phyloP scores from a whole-genome alignment of 1,140 invertebrate species.

The Hyles vespertilio region DNA sequence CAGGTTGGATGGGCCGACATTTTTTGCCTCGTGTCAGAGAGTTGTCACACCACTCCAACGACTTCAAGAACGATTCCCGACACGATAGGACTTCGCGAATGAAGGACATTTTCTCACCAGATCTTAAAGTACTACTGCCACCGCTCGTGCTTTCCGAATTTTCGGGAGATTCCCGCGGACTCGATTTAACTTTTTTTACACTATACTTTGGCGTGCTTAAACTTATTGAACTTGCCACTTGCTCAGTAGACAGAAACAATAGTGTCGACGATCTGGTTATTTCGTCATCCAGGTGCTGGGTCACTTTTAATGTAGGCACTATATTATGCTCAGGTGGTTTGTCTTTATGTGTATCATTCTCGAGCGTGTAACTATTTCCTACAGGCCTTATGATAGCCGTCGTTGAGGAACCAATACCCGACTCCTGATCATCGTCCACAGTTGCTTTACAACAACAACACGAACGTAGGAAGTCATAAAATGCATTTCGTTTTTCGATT shows the following conservation, averaged over 20 bases:
- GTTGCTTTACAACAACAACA: slow-evolving; percentile 41
- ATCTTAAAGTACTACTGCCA: slow-evolving; percentile 38
- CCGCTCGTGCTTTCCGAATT: slow-evolving; percentile 36
- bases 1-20: slow-evolving; percentile 49
- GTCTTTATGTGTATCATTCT: slow-evolving; percentile 23
- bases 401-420: slow-evolving; percentile 39
- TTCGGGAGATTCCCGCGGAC: slow-evolving; percentile 20
- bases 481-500: slow-evolving; percentile 27
- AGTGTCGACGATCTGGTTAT: slow-evolving; percentile 44
- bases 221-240: slow-evolving; percentile 32
- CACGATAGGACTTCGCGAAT: slow-evolving; percentile 55
- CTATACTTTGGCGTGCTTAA: slow-evolving; percentile 24
- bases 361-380: slow-evolving; percentile 50
- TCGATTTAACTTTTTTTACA: slow-evolving; percentile 19
- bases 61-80: slow-evolving; percentile 55
- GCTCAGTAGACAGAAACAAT: slow-evolving; percentile 39
- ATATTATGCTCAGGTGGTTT: not conserved
- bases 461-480: slow-evolving; percentile 30
- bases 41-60: slow-evolving; percentile 68
- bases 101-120: slow-evolving; percentile 65
- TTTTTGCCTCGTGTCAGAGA: slow-evolving; percentile 61
- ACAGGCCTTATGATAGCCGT: slow-evolving; percentile 47
- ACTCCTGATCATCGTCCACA: slow-evolving; percentile 29
- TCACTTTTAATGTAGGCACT: slow-evolving; percentile 20
- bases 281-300: slow-evolving; percentile 35